phyloP scores from a whole-genome alignment of 2,888 invertebrate species.

The Matsumyia berberina region DNA sequence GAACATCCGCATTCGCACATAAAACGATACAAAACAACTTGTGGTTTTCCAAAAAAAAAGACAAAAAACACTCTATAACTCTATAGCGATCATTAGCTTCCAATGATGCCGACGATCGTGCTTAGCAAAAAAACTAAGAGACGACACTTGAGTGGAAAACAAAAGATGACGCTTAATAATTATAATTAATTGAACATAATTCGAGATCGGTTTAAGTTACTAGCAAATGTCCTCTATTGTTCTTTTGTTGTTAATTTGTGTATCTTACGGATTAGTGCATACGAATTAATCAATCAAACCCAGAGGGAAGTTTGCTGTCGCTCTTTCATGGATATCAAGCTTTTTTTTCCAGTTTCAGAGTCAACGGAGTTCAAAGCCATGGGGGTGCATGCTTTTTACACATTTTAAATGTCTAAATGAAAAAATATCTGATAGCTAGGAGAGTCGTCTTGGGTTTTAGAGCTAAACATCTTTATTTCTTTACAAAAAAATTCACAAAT shows the following conservation, averaged over 20 bases:
- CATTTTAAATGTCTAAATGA: too few relatives aligned
- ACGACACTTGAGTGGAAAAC: constrained; percentile 3
- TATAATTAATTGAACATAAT: constrained; percentile 33
- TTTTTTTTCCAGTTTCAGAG: constrained; percentile 1
- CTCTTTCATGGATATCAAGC: constrained; percentile 7
- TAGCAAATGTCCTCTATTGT: constrained; percentile 9
- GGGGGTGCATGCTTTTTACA: background rate
- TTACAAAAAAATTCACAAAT: too few relatives aligned
- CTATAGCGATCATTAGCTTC: constrained; percentile 28
- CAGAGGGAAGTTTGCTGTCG: constrained; percentile 2
- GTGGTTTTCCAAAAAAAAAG: constrained; percentile 18
- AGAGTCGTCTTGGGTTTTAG: too few relatives aligned
- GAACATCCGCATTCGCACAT: constrained; percentile 51
- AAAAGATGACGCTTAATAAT: constrained; percentile 17
- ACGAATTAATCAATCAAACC: constrained; percentile 32
- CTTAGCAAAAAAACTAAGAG: background rate
- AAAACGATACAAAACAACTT: constrained; percentile 20
- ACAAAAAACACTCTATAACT: constrained; percentile 9
- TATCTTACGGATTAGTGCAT: constrained; percentile 2
- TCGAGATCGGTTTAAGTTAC: constrained; percentile 4
- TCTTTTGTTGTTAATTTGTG: background rate
- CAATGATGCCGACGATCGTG: constrained; percentile 16
- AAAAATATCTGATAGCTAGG: too few relatives aligned
- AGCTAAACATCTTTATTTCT: too few relatives aligned
- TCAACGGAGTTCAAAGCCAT: background rate